Base-by-base conservation (phyloP, 2,113 vertebrate genomes). In the Cnemophilus loriae region DNA sequence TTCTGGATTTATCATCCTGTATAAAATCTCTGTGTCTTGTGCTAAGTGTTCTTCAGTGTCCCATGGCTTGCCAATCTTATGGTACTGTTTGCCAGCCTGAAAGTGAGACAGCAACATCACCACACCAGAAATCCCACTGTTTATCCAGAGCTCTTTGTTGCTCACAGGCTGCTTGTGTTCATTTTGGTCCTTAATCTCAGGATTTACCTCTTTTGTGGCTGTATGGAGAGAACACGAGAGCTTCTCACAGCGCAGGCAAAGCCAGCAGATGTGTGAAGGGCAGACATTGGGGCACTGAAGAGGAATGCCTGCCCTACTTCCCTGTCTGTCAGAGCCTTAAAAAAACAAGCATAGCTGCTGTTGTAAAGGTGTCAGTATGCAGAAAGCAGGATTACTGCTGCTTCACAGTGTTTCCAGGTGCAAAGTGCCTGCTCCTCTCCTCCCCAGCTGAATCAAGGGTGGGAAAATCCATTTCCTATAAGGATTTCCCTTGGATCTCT, bases 21-120 rank as follows among this genome's bases (percentile, higher is more conserved):
- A 55, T 16, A 98, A 96, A 79, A 98, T 98, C 49, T 84, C 50
- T 13, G 94, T 96, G 35, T 64, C 91, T 87, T 98, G 95, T 20
- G 5, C 70, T 47, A 96, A 10, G 42, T 98, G 95, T 23, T 97
- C 80, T 80, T 97, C 90, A 28, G 95, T 97, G 95, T 98, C 73
- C 97, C 95, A 95, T 21, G 59, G 26, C 16, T 96, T 75, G 0
- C 32, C 63, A 13, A 4, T 23, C 2, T 37, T 74, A 69, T 74
- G 82, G 55, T 70, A 63, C 6, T 60, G 33, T 91, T 96, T 97
- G 84, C 97, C 95, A 84, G 96, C 84, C 97, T 97, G 65, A 56
- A 94, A 88, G 67, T 24, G 24, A 75, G 28, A 81, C 28, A 70
- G 61, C 69, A 42, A 4, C 60, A 46, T 75, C 56, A 87, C 39